phyloP scores from a whole-genome alignment of 35 echinoderm and acorn worm species.

The Lytechinus variegatus region DNA sequence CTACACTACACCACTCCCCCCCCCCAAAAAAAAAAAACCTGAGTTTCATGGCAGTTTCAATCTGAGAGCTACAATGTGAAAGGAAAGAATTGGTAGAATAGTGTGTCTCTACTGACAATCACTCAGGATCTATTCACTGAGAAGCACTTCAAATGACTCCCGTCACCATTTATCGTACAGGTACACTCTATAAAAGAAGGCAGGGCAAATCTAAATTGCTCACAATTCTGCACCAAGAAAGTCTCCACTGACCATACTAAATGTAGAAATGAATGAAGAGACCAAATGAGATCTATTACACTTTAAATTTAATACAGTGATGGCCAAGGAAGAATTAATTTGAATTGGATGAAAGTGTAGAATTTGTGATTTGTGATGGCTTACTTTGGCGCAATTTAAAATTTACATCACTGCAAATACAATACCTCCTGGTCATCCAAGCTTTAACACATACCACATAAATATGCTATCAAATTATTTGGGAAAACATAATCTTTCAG shows the following conservation, averaged over 20 bases:
- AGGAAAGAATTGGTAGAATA: background rate
- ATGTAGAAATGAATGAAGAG: background rate
- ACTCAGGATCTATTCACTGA: background rate
- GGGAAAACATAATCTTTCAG: too few species aligned
- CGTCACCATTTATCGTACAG: background rate
- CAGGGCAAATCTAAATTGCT: background rate
- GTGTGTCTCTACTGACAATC: background rate
- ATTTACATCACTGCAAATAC: too few species aligned
- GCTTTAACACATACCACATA: too few species aligned
- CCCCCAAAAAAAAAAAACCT: too few species aligned
- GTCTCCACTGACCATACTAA: background rate
- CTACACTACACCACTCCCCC: background rate
- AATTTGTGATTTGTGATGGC: too few species aligned
- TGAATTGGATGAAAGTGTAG: background rate
- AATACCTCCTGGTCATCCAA: too few species aligned
- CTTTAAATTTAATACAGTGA: background rate
- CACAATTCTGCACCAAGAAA: background rate
- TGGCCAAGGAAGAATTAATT: background rate
- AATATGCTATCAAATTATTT: too few species aligned
- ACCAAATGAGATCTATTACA: background rate
- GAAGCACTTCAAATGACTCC: slow-evolving; percentile 2
- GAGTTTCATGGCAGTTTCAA: too few species aligned
- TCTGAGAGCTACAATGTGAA: background rate
- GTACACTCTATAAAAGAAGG: background rate
- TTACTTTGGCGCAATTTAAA: too few species aligned